Conservation (phyloP, 2,797 vertebrate species). For the Molossus alvarezi region DNA sequence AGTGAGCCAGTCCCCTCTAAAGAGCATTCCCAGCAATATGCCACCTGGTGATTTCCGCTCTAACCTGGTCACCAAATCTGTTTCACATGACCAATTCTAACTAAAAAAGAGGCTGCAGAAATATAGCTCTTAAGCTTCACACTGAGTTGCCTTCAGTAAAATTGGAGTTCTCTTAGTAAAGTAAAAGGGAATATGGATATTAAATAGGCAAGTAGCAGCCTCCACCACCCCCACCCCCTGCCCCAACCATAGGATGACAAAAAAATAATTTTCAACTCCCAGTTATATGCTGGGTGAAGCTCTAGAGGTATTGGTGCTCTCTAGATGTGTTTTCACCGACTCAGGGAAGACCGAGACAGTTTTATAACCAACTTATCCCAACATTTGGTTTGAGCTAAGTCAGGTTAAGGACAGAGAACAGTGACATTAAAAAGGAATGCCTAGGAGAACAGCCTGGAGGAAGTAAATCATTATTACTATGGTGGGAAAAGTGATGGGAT, state of each 20-base stretch:
- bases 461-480: not conserved
- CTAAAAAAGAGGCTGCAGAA: not conserved
- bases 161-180: slow-evolving; percentile 21
- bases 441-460: not conserved
- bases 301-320: not conserved
- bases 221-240: not conserved
- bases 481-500: not conserved
- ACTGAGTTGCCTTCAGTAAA: slow-evolving; percentile 47
- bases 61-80: not conserved
- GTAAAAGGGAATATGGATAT: not conserved
- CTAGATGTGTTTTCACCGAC: slow-evolving; percentile 1
- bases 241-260: not conserved
- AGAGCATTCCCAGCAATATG: not conserved
- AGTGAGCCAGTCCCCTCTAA: slow-evolving; percentile 1
- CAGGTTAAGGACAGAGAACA: not conserved
- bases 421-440: slow-evolving; percentile 5
- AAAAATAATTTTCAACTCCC: slow-evolving; percentile 42
- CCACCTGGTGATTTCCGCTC: not conserved
- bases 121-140: not conserved
- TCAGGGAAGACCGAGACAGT: not conserved
- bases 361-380: not conserved
- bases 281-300: not conserved
- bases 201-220: not conserved
- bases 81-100: slow-evolving; percentile 40
- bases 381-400: slow-evolving; percentile 8